These are phyloP conservation scores for Lacerta agilis DNA, from an alignment of 2,797 vertebrate species.

Conservation along the genomic window DNA sequence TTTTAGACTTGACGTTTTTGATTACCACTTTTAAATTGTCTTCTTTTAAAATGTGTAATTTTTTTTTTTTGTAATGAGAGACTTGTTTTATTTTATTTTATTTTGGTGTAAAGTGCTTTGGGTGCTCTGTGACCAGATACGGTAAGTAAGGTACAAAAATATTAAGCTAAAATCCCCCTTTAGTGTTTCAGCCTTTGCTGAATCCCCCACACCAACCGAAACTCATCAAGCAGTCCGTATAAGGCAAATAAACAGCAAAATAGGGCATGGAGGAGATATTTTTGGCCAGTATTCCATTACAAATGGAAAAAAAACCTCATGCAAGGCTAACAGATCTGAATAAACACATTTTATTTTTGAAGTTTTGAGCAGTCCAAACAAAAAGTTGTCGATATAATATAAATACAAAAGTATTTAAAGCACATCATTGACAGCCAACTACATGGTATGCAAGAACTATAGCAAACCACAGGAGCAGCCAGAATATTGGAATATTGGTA, in stretches of 20 bases:
- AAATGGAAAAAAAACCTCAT: not conserved
- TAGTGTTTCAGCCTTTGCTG: too few species aligned
- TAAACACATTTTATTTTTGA: conserved; percentile 75
- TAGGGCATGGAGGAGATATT: not conserved
- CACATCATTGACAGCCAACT: conserved; percentile 75
- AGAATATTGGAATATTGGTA: conserved; percentile 39
- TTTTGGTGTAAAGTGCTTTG: too few species aligned
- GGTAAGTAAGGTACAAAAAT: too few species aligned
- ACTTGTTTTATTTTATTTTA: too few species aligned
- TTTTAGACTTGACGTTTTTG: too few species aligned
- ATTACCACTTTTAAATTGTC: too few species aligned
- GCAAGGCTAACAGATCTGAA: conserved; percentile 32
- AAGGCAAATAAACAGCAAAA: not conserved
- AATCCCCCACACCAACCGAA: not conserved
- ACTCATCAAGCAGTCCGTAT: not conserved
- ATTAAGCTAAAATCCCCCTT: too few species aligned
- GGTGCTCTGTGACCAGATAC: too few species aligned
- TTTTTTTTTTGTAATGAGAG: too few species aligned
- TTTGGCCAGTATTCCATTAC: not conserved
- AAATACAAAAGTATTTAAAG: conserved; percentile 77
- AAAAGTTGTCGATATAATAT: conserved; percentile 70
- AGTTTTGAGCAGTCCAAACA: conserved; percentile 75
- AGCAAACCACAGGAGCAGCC: conserved; percentile 68
- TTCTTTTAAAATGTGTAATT: too few species aligned
- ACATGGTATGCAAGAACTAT: conserved; percentile 68